Evolutionary conservation across 2,797 vertebrate species (phyloP).

Genomic region (Mus minutoides): DNA sequence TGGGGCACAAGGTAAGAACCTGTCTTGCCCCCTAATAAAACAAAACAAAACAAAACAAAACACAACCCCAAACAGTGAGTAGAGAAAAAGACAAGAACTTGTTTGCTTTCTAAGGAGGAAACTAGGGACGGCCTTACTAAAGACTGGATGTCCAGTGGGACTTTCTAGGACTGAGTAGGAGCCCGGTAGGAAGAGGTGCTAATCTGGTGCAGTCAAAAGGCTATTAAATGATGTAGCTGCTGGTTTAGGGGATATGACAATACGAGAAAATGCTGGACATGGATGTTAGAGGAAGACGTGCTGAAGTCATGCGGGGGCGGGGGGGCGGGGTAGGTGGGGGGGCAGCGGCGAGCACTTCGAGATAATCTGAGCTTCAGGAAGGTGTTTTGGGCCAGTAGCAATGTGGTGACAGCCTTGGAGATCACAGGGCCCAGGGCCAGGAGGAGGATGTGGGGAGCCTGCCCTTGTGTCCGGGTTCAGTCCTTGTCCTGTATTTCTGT

Average conservation of each 20-base stretch:
- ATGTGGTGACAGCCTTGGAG: neutral
- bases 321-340: too few species aligned
- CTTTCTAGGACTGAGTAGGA: neutral
- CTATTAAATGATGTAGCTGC: neutral
- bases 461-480: neutral
- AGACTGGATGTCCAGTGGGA: neutral
- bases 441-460: neutral
- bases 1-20: neutral
- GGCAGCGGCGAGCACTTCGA: neutral
- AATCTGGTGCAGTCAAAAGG: neutral
- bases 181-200: neutral
- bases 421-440: neutral
- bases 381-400: neutral
- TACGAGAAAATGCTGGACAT: fast-evolving
- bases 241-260: neutral
- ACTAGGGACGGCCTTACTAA: neutral
- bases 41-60: neutral
- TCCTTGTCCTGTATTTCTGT: neutral
- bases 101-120: slow-evolving; percentile 36
- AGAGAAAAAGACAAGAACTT: neutral
- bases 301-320: neutral
- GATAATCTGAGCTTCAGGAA: neutral
- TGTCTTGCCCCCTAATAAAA: neutral
- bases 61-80: neutral
- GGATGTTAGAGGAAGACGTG: neutral